A percentile compares a stretch with the other conserved stretches of the same genome.
These are phyloP conservation scores for Prosapia bicincta DNA, from an alignment of 2,888 invertebrate species.

Conservation along the genomic window DNA sequence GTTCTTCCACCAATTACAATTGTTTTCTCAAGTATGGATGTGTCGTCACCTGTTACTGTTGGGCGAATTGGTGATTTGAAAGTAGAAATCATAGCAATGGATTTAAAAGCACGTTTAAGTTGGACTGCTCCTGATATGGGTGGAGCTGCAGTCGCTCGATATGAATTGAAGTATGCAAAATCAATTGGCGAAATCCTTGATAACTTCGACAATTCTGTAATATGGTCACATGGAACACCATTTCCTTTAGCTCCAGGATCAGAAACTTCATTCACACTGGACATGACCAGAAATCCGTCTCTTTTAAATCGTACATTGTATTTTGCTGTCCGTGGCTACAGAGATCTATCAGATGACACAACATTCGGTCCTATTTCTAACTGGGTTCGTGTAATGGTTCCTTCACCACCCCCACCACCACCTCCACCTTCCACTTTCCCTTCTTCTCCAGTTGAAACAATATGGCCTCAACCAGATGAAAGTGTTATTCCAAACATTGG, in stretches of 20 bases:
- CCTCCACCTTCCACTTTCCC: conserved; percentile 43
- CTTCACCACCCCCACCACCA: conserved; percentile 52
- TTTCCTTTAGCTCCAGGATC: conserved; percentile 53
- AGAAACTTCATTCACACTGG: conserved; percentile 51
- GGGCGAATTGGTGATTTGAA: conserved; percentile 54
- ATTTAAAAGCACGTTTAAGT: conserved; percentile 51
- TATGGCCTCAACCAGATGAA: conserved; percentile 46
- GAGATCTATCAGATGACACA: conserved; percentile 45
- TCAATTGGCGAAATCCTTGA: conserved; percentile 42
- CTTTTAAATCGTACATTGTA: conserved; percentile 52
- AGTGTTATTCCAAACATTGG: conserved; percentile 46
- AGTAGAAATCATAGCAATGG: conserved; percentile 48
- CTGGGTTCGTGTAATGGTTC: conserved; percentile 52
- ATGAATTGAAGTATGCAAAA: conserved; percentile 52
- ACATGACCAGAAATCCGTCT: conserved; percentile 49
- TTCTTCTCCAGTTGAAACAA: conserved; percentile 44
- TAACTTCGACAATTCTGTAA: conserved; percentile 42
- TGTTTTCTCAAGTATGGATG: conserved; percentile 46
- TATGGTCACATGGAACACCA: conserved; percentile 49
- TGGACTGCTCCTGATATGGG: conserved; percentile 62
- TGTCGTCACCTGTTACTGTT: conserved; percentile 45
- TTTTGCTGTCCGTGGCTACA: conserved; percentile 53
- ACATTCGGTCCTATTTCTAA: conserved; percentile 53
- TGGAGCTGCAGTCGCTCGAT: conserved; percentile 50
- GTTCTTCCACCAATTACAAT: conserved; percentile 51